Evolutionary conservation across 2,888 invertebrate genomes (phyloP).

Genomic region (Andrena bicolor): DNA sequence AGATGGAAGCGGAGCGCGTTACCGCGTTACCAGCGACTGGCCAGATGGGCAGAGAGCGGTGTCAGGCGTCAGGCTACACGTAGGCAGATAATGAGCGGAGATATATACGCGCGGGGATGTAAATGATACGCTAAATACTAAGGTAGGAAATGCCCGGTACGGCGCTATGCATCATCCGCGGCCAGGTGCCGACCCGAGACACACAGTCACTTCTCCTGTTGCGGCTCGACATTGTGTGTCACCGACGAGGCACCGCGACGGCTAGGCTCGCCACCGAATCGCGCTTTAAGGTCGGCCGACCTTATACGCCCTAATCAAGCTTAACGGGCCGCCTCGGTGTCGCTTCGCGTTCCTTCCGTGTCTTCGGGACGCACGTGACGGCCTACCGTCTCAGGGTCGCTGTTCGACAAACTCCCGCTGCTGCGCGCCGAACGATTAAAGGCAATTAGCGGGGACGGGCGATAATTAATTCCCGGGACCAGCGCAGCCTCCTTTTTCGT

Average conservation of each 20-base stretch:
- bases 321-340: slow-evolving; percentile 62
- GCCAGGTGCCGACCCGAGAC: slow-evolving; percentile 77
- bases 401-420: neutral
- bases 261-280: slow-evolving; percentile 69
- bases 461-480: slow-evolving; percentile 46
- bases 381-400: slow-evolving; percentile 51
- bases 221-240: slow-evolving; percentile 77
- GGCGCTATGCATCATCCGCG: slow-evolving; percentile 81
- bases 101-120: slow-evolving; percentile 72
- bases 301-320: slow-evolving; percentile 69
- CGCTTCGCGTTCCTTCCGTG: slow-evolving; percentile 59
- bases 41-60: slow-evolving; percentile 41
- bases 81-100: slow-evolving; percentile 80
- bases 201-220: slow-evolving; percentile 55
- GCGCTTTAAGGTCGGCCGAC: slow-evolving; percentile 64
- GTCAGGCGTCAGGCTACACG: slow-evolving; percentile 55
- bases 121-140: slow-evolving; percentile 77
- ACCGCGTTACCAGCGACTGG: slow-evolving; percentile 28
- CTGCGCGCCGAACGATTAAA: slow-evolving; percentile 34
- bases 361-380: slow-evolving; percentile 61
- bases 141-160: slow-evolving; percentile 81
- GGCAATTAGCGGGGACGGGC: slow-evolving; percentile 40
- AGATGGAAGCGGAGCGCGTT: slow-evolving; percentile 48
- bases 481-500: slow-evolving; percentile 18
- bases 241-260: slow-evolving; percentile 58